Conservation (phyloP, 2,797 vertebrate genomes). For the Lateolabrax maculatus region DNA sequence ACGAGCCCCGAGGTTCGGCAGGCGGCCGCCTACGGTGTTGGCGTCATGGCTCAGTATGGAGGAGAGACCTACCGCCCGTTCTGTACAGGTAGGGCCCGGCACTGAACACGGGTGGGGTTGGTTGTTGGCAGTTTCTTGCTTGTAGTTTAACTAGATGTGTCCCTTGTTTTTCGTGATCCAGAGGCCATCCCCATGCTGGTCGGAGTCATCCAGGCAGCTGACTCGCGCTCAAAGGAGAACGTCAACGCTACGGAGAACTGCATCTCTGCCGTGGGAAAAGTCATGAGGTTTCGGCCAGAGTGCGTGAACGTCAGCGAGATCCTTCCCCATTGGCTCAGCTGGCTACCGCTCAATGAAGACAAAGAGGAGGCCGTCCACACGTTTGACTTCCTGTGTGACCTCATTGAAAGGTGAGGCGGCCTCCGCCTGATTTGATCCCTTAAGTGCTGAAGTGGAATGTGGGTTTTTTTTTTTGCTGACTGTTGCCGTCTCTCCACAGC, state of each 20-base stretch:
- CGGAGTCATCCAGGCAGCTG: slow-evolving; percentile 93
- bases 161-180: slow-evolving; percentile 53
- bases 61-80: slow-evolving; percentile 95
- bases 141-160: fast-evolving
- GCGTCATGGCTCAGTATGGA: slow-evolving; percentile 97
- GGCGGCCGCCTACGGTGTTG: slow-evolving; percentile 96
- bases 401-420: slow-evolving; percentile 93
- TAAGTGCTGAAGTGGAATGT: too few relatives aligned
- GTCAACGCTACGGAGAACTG: slow-evolving; percentile 99
- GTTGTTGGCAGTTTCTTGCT: fast-evolving
- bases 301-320: slow-evolving; percentile 95
- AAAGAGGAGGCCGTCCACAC: slow-evolving; percentile 99
- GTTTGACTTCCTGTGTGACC: slow-evolving; percentile 96
- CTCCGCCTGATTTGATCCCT: fast-evolving
- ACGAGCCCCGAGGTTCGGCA: slow-evolving; percentile 95
- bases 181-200: slow-evolving; percentile 96
- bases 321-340: slow-evolving; percentile 97
- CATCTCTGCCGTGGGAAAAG: slow-evolving; percentile 97
- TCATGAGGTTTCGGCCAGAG: slow-evolving; percentile 95
- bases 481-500: slow-evolving; percentile 76
- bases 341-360: slow-evolving; percentile 98
- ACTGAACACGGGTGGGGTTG: too few relatives aligned
- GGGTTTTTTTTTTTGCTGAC: too few relatives aligned
- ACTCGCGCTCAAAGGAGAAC: slow-evolving; percentile 96
- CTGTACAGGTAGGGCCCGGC: slow-evolving; percentile 89